Conservation (phyloP, 2,888 invertebrate species). For the Mythimna albipuncta region DNA sequence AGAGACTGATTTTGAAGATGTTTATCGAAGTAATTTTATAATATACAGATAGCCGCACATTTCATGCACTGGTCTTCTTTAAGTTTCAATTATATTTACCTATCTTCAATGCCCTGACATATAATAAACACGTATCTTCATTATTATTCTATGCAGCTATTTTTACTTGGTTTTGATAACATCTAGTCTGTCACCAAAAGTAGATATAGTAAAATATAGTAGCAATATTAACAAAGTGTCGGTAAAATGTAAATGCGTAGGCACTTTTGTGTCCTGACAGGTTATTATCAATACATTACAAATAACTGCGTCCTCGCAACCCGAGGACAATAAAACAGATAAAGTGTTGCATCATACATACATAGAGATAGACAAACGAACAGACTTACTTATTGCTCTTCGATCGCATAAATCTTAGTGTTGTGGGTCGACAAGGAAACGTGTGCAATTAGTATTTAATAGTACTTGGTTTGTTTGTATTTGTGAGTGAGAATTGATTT, state of each 20-base stretch:
- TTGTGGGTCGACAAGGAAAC: conserved; percentile 49
- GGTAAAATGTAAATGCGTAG: conserved; percentile 6
- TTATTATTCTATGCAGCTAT: too few relatives aligned
- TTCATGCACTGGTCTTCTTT: too few relatives aligned
- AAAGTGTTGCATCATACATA: conserved; percentile 42
- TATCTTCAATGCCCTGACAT: too few relatives aligned
- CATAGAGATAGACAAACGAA: conserved; percentile 2
- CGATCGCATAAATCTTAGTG: conserved; percentile 59
- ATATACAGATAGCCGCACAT: too few relatives aligned
- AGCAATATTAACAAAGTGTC: conserved; percentile 1
- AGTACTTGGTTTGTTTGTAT: conserved; percentile 10
- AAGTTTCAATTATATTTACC: too few relatives aligned
- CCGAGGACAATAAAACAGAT: conserved; percentile 43
- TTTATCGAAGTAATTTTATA: too few relatives aligned
- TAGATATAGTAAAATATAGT: too few relatives aligned
- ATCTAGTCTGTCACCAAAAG: too few relatives aligned
- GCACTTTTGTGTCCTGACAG: conserved; percentile 34
- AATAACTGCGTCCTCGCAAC: conserved; percentile 37
- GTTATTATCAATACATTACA: conserved; percentile 50
- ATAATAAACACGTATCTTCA: too few relatives aligned
- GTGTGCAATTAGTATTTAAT: conserved; percentile 24
- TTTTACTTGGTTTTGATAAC: too few relatives aligned
- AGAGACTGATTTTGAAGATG: too few relatives aligned
- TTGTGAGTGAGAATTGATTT: conserved; percentile 2
- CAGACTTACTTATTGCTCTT: conserved; percentile 35